Evolutionary conservation across 1,140 invertebrate species (phyloP).

Genomic region (Pristionchus pacificus): DNA sequence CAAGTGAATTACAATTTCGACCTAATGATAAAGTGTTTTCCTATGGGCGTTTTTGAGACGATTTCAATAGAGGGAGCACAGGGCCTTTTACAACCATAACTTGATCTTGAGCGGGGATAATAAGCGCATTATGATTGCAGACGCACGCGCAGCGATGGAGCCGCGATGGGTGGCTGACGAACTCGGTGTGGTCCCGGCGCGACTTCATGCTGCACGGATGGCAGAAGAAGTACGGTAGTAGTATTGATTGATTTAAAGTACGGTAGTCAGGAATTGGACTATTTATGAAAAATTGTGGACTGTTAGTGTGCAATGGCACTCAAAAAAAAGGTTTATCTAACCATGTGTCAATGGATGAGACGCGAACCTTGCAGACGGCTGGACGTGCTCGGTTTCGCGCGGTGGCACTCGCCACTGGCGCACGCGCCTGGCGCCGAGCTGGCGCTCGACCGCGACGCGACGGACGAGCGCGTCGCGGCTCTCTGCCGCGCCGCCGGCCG

Average conservation of each 20-base stretch:
- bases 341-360: neutral
- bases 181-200: conserved; percentile 22
- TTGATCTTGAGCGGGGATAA: neutral
- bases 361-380: conserved; percentile 8
- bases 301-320: neutral
- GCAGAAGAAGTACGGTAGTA: conserved; percentile 24
- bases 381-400: conserved; percentile 13
- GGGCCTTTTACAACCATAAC: neutral
- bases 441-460: conserved; percentile 4
- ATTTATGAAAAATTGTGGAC: neutral
- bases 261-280: neutral
- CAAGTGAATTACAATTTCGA: neutral
- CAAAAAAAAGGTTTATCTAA: neutral
- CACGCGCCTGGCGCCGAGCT: neutral
- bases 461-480: neutral
- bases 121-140: too few relatives aligned
- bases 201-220: conserved; percentile 41
- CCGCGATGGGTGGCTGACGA: conserved; percentile 38
- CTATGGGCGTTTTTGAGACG: conserved; percentile 1
- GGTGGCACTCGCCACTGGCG: conserved; percentile 29
- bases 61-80: conserved; percentile 2
- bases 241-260: neutral
- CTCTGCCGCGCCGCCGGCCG: neutral
- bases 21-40: neutral
- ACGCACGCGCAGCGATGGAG: conserved; percentile 24